phyloP scores from a whole-genome alignment of 2,888 invertebrate genomes.

The Panzeria rudis region DNA sequence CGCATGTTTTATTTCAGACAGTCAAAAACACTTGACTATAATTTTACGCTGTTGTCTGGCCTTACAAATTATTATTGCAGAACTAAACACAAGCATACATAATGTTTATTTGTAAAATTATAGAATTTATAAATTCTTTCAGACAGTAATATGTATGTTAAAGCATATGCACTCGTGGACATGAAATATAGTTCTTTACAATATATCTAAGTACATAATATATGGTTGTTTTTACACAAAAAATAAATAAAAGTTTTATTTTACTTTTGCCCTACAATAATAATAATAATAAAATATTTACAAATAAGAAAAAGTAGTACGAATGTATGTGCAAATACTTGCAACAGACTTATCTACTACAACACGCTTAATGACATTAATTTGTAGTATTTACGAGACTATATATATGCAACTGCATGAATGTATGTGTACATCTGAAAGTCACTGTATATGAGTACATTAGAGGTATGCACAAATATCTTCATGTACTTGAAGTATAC shows the following conservation, averaged over 20 bases:
- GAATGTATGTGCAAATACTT: slow-evolving; percentile 4
- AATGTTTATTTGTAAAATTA: neutral
- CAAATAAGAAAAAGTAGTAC: slow-evolving; percentile 57
- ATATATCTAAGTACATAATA: too few relatives aligned
- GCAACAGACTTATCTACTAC: slow-evolving; percentile 31
- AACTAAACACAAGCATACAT: slow-evolving; percentile 13
- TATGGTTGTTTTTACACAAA: slow-evolving; percentile 7
- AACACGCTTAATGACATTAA: slow-evolving; percentile 63
- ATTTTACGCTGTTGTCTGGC: slow-evolving; percentile 33
- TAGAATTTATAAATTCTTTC: slow-evolving; percentile 30
- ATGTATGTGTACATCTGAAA: neutral
- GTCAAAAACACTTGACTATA: slow-evolving; percentile 28
- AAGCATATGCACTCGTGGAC: neutral
- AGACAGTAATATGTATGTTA: neutral
- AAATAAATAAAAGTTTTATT: slow-evolving; percentile 29
- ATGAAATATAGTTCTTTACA: neutral
- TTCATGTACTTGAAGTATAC: too few relatives aligned
- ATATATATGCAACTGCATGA: neutral
- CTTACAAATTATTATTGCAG: slow-evolving; percentile 24
- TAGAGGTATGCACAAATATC: too few relatives aligned
- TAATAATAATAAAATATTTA: slow-evolving; percentile 64
- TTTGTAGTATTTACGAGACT: slow-evolving; percentile 50
- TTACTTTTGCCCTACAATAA: slow-evolving; percentile 62
- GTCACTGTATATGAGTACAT: too few relatives aligned
- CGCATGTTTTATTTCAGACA: slow-evolving; percentile 19